Percentiles rank a stretch among this genome's conserved stretches.
phyloP scores from a whole-genome alignment of 2,888 invertebrate species.

The Zygothrica quintamaculata region DNA sequence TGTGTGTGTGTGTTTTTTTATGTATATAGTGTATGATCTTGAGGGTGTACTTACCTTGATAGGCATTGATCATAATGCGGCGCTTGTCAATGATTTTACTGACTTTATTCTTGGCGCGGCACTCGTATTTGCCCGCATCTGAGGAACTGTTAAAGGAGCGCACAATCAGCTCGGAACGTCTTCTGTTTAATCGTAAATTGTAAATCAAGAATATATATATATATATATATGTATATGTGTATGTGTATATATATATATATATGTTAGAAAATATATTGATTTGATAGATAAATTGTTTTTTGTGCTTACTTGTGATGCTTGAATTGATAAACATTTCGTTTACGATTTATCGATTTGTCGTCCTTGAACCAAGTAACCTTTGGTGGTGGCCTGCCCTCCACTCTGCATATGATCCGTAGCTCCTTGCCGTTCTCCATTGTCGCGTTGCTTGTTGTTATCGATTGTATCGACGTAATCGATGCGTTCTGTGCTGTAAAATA shows the following conservation, averaged over 20 bases:
- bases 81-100: constrained; percentile 82
- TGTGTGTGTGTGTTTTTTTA: neutral
- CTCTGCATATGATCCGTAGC: constrained; percentile 90
- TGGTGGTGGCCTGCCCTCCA: constrained; percentile 91
- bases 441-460: constrained; percentile 70
- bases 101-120: constrained; percentile 88
- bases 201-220: neutral
- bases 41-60: constrained; percentile 80
- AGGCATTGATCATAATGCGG: constrained; percentile 83
- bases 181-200: constrained; percentile 85
- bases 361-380: constrained; percentile 93
- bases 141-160: constrained; percentile 89
- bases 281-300: too few relatives aligned
- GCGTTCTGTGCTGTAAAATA: constrained; percentile 85
- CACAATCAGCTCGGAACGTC: constrained; percentile 93
- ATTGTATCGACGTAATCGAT: constrained; percentile 83
- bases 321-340: constrained; percentile 83
- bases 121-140: constrained; percentile 92
- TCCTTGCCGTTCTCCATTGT: constrained; percentile 85
- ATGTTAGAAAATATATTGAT: too few relatives aligned
- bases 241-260: constrained; percentile 2
- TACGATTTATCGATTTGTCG: constrained; percentile 86
- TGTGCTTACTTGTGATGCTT: constrained; percentile 83
- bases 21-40: constrained; percentile 1
- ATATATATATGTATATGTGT: constrained; percentile 8